These are phyloP conservation scores for Morus bassanus DNA, from an alignment of 2,797 vertebrate genomes.

Conservation along the genomic window DNA sequence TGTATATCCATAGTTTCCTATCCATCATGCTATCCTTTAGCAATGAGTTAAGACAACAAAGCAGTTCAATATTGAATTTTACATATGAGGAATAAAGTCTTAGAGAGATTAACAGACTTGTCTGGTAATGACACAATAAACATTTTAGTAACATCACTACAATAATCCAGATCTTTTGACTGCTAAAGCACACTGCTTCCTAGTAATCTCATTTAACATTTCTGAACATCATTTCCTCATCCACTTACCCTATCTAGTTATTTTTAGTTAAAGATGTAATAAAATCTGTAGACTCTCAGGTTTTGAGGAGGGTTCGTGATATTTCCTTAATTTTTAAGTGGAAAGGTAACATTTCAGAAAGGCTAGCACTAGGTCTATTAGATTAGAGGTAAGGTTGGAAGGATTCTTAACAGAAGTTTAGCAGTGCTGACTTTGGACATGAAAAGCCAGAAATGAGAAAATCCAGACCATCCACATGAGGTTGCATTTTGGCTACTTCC, in stretches of 20 bases:
- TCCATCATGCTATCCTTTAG: not conserved
- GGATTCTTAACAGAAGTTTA: not conserved
- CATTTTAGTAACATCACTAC: not conserved
- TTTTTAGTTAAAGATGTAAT: not conserved
- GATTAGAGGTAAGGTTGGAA: not conserved
- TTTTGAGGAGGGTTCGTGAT: not conserved
- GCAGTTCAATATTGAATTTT: not conserved
- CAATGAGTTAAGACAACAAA: not conserved
- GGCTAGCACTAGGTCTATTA: not conserved
- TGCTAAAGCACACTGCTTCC: not conserved
- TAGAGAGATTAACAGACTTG: not conserved
- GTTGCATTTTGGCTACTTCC: not conserved
- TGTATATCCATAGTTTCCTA: not conserved
- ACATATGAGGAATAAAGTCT: not conserved
- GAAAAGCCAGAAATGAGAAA: not conserved
- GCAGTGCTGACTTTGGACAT: not conserved
- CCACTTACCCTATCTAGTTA: not conserved
- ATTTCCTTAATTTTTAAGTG: not conserved
- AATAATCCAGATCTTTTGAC: not conserved
- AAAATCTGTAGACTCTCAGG: not conserved
- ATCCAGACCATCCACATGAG: not conserved
- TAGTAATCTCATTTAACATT: not conserved
- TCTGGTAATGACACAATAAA: not conserved
- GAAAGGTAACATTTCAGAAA: not conserved
- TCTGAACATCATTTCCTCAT: not conserved